Evolutionary conservation across 1,140 invertebrate species (phyloP), one percentile per base, ranked within the genome.

Genomic region (Condylostylus longicornis): DNA sequence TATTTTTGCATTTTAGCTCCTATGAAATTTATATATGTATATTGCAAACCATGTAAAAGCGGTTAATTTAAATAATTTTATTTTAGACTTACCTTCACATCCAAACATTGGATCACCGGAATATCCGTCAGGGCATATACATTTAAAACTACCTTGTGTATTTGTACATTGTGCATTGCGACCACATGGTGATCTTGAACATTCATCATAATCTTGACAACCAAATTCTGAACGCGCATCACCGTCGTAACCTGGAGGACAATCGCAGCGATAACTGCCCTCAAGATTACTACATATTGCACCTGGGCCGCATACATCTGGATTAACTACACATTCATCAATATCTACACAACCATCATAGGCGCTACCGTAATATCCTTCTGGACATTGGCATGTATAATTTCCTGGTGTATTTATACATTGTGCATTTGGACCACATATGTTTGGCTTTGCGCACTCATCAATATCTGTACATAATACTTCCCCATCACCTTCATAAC

Each of bases 401-500:
- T 90, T 90, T 50, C 88, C 89, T 18, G 75, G 75, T 23, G 70
- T 74, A 60, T 95, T 94, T 39, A 72, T 68, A 54, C 89, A 95
- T 17, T 79, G 46, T 13, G 85, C 77, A 51, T 85, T 80, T 20
- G 65, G 62, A 27, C 84, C 86, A 53, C 86, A 93, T 36, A 80
- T 73, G 45, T 72, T 70, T 10, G 80, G 75, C 51, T 75, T 69
- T 44, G 63, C 51, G 63, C 88, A 94, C 65, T 93, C 88, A 53
- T 94, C 71, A 31, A 91, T 77, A 67, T 94, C 88, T 64, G 66
- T 58, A 63, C 86, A 91, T 53, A 75, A 70, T 35, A 74, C 75
- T 66, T 89, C 84, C 20, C 86, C 86, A 50, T 90, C 82, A 29
- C 86, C 87, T 63, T 82, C 77, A 50, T 79, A 94, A 33, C 88